Evolutionary conservation across 30 jellyfish, hydroid and myxozoan genomes (phyloP).

Genomic region (Aurelia aurita): DNA sequence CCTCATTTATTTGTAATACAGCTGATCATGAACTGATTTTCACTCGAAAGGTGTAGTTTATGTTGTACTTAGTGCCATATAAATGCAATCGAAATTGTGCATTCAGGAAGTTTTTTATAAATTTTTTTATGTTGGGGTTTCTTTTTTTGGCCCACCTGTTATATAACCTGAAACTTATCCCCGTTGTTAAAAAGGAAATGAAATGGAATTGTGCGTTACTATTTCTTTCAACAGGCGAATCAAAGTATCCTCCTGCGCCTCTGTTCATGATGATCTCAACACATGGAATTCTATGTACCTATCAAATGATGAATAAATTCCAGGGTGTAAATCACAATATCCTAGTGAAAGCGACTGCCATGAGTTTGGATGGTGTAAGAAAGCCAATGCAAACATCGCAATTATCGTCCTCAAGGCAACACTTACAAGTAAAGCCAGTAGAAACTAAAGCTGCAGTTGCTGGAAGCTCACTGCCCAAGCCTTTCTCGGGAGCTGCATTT

Average conservation of each 20-base stretch:
- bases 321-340: constrained; percentile 71
- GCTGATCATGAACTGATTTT: too few relatives aligned
- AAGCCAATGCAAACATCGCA: constrained; percentile 10
- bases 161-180: too few relatives aligned
- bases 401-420: not conserved
- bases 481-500: constrained; percentile 3
- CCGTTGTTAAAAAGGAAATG: too few relatives aligned
- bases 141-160: too few relatives aligned
- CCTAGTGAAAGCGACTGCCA: constrained; percentile 15
- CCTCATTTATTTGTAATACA: too few relatives aligned
- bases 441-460: not conserved
- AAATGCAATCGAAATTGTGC: too few relatives aligned
- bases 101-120: too few relatives aligned
- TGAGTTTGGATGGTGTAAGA: constrained; percentile 50
- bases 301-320: constrained; percentile 86
- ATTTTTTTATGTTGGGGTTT: too few relatives aligned
- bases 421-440: not conserved
- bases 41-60: too few relatives aligned
- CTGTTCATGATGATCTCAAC: constrained; percentile 81
- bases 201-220: too few relatives aligned
- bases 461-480: constrained; percentile 52
- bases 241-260: constrained; percentile 89
- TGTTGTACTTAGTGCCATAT: too few relatives aligned
- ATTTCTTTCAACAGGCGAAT: constrained; percentile 62
- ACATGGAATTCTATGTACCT: constrained; percentile 85